Evolutionary conservation across 1,140 invertebrate genomes (phyloP).

Genomic region (Macrostomum lignano): DNA sequence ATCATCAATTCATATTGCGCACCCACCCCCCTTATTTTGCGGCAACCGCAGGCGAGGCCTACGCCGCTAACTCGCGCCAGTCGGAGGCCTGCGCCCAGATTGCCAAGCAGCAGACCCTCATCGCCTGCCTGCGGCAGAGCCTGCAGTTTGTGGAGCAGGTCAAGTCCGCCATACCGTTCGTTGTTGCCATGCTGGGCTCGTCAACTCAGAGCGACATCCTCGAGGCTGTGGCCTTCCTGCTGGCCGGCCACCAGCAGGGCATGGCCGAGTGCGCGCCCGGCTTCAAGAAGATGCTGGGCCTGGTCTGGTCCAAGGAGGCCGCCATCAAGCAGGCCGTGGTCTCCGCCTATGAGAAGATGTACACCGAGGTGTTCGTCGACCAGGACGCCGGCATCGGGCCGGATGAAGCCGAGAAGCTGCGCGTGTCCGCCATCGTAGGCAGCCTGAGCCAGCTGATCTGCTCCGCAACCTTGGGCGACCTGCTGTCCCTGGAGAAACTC

Average conservation of each 20-base stretch:
- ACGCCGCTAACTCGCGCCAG: too few species aligned
- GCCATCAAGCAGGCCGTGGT: constrained; percentile 36
- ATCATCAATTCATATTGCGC: too few species aligned
- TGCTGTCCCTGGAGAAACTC: constrained; percentile 40
- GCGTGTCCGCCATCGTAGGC: constrained; percentile 31
- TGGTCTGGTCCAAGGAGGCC: constrained; percentile 42
- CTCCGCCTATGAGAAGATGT: constrained; percentile 36
- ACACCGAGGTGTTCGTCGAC: constrained; percentile 31
- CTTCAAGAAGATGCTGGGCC: constrained; percentile 42
- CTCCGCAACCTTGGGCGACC: constrained; percentile 34
- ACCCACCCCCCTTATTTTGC: too few species aligned
- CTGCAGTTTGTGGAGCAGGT: constrained; percentile 38
- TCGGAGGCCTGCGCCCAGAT: background rate
- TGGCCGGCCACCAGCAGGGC: constrained; percentile 33
- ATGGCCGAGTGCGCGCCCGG: constrained; percentile 29
- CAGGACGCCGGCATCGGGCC: too few species aligned
- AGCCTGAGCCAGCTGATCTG: constrained; percentile 36
- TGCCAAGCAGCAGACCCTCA: background rate
- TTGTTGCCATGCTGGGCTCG: constrained; percentile 42
- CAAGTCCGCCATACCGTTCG: constrained; percentile 38
- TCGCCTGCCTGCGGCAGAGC: constrained; percentile 31
- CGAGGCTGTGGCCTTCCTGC: constrained; percentile 55
- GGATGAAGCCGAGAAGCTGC: constrained; percentile 10
- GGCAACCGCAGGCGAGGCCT: too few species aligned
- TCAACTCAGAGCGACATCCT: constrained; percentile 43